Evolutionary conservation across 2,888 invertebrate genomes (phyloP).

Genomic region (Ecdyonurus torrentis): DNA sequence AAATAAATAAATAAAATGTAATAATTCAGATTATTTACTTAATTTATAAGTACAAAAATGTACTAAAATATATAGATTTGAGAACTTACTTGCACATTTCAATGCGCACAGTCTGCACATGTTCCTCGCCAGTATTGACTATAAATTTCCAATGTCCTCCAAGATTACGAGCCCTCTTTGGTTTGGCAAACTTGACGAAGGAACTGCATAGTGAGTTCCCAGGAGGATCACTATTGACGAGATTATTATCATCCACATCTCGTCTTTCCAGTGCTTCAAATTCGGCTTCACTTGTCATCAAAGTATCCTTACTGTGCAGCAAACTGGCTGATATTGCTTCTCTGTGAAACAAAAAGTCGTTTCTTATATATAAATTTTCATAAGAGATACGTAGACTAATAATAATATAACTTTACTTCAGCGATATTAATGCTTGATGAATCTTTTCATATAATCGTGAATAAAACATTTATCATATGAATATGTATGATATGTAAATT

Average conservation of each 20-base stretch:
- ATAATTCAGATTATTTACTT: not conserved
- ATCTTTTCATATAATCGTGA: no score
- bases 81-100: conserved; percentile 63
- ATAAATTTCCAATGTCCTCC: conserved; percentile 74
- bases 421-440: no score
- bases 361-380: no score
- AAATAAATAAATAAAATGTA: not conserved
- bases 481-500: no score
- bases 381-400: no score
- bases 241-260: not conserved
- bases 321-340: not conserved
- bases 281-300: not conserved
- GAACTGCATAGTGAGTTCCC: not conserved
- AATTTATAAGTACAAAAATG: no score
- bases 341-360: no score
- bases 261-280: not conserved
- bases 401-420: no score
- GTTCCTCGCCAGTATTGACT: conserved; percentile 61
- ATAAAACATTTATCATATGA: no score
- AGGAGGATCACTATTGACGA: not conserved
- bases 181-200: conserved; percentile 34
- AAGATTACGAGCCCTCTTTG: conserved; percentile 62
- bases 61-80: no score
- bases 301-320: not conserved
- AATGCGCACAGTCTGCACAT: conserved; percentile 62